Percentiles rank a stretch among this genome's conserved stretches.
phyloP scores from a whole-genome alignment of 2,888 invertebrate species.

The Mythimna impura region DNA sequence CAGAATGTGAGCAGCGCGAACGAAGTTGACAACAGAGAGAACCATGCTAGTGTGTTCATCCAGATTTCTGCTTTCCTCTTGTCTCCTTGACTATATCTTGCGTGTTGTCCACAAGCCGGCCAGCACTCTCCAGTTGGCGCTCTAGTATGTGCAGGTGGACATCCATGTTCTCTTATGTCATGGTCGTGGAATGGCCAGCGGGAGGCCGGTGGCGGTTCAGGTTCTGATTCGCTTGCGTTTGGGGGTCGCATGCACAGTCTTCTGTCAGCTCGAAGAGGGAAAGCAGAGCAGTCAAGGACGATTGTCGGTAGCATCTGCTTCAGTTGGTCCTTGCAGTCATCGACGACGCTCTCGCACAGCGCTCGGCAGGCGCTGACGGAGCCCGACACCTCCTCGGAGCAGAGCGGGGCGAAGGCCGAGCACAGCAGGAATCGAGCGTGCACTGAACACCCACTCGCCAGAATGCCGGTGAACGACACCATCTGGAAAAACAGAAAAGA shows the following conservation, averaged over 20 bases:
- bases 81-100: slow-evolving; percentile 92
- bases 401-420: slow-evolving; percentile 97
- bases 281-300: slow-evolving; percentile 93
- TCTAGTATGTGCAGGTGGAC: slow-evolving; percentile 91
- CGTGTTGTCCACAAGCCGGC: slow-evolving; percentile 92
- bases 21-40: slow-evolving; percentile 95
- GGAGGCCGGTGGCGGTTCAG: slow-evolving; percentile 83
- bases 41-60: slow-evolving; percentile 94
- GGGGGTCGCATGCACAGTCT: slow-evolving; percentile 94
- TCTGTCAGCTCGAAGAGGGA: slow-evolving; percentile 93
- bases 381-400: slow-evolving; percentile 96
- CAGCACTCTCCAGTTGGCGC: slow-evolving; percentile 91
- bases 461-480: slow-evolving; percentile 92
- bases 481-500: slow-evolving; percentile 91
- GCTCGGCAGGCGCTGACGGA: slow-evolving; percentile 96
- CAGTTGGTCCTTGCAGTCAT: slow-evolving; percentile 93
- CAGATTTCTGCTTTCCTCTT: slow-evolving; percentile 93
- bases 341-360: slow-evolving; percentile 94
- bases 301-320: slow-evolving; percentile 94
- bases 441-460: slow-evolving; percentile 95
- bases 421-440: slow-evolving; percentile 96
- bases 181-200: slow-evolving; percentile 85
- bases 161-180: slow-evolving; percentile 83
- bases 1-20: slow-evolving; percentile 96
- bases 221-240: slow-evolving; percentile 83